Base-by-base conservation (phyloP, 2,113 vertebrate genomes). In the Poecilia latipinna region DNA sequence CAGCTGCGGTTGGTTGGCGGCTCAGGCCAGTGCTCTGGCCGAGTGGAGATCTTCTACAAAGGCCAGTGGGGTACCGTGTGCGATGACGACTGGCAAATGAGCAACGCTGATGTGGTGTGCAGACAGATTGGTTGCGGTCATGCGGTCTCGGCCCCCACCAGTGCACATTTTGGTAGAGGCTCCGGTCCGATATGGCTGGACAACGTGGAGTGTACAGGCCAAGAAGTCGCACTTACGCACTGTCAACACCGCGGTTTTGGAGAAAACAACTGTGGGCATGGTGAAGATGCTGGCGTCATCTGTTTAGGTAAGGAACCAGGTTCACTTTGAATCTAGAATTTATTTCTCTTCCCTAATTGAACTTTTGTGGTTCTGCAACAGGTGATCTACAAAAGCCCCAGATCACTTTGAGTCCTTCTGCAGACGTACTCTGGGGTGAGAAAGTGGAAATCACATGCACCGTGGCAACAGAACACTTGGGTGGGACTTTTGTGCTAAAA, bases 51-150 rank as follows among this genome's bases (percentile, higher is more conserved):
- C 68, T 5, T 70, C 33, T 79, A 92, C 28, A 86, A 85, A 80
- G 66, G 88, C 80, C 17, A 77, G 62, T 92, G 91, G 91, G 91
- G 91, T 57, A 93, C 90, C 3, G 90, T 92, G 32, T 93, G 91
- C 64, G 91, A 91, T 31, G 91, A 92, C 15, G 88, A 89, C 4
- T 92, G 90, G 90, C 12, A 60, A 60, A 19, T 91, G 7, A 0
- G 0, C 1, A 84, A 74, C 19, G 89, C 78, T 0, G 83, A 90
- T 35, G 90, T 92, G 10, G 91, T 90, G 8, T 92, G 91, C 10
- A 75, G 71, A 73, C 91, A 93, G 57, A 61, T 91, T 3, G 90
- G 82, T 51, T 93, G 92, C 1, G 90, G 91, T 35, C 86, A 89
- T 35, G 91, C 89, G 0, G 1, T 93, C 39, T 82, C 88, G 8